A percentile compares a stretch with the other conserved stretches of the same genome.
These are phyloP conservation scores for Glandiceps talaboti DNA, from an alignment of 53 echinoderm and acorn worm genomes.

Conservation along the genomic window DNA sequence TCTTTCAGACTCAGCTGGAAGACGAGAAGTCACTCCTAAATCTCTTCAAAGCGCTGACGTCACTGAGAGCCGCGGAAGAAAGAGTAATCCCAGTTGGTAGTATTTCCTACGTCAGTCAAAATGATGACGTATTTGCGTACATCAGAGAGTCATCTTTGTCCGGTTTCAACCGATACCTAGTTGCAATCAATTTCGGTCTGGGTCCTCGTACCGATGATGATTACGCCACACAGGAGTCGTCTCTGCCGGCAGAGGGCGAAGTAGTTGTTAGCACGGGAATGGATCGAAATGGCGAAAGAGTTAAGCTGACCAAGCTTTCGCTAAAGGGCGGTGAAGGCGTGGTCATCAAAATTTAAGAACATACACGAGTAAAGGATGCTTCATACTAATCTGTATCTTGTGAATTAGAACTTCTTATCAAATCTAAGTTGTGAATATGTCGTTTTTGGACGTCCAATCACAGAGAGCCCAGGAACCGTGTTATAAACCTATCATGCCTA, in stretches of 20 bases:
- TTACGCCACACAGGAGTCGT: conserved; percentile 17
- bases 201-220: conserved; percentile 44
- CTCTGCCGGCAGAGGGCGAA: conserved; percentile 52
- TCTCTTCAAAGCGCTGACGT: conserved; percentile 41
- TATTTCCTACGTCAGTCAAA: conserved; percentile 25
- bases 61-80: conserved; percentile 41
- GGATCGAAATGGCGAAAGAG: conserved; percentile 25
- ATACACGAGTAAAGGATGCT: too few species aligned
- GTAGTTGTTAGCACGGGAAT: conserved; percentile 38
- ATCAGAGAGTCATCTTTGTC: conserved; percentile 34
- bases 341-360: conserved; percentile 18
- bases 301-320: conserved; percentile 61
- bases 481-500: too few species aligned
- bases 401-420: too few species aligned
- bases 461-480: too few species aligned
- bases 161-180: conserved; percentile 31
- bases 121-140: conserved; percentile 49
- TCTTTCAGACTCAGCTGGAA: conserved; percentile 22
- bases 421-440: too few species aligned
- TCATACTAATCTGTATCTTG: too few species aligned
- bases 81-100: conserved; percentile 30
- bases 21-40: conserved; percentile 42
- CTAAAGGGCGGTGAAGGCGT: conserved; percentile 60
- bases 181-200: conserved; percentile 60
- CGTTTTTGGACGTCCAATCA: too few species aligned